Evolutionary conservation across 2,888 invertebrate genomes (phyloP).

Genomic region (Meghimatium bilineatum): DNA sequence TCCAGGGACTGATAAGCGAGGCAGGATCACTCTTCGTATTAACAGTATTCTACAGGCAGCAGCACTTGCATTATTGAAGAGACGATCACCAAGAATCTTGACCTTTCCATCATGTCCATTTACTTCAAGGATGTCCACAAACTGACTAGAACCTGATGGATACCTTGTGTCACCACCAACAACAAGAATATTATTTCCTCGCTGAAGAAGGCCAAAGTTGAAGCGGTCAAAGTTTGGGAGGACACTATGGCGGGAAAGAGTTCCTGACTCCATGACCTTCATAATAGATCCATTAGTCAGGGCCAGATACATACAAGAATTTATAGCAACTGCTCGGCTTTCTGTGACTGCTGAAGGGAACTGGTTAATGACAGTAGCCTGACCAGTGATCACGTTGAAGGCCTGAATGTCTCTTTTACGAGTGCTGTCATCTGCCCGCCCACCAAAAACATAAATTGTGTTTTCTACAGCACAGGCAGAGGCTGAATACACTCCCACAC

Average conservation of each 20-base stretch:
- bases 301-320: constrained; percentile 53
- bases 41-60: constrained; percentile 55
- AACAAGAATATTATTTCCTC: constrained; percentile 49
- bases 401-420: constrained; percentile 56
- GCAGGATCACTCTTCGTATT: constrained; percentile 52
- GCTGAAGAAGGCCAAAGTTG: constrained; percentile 56
- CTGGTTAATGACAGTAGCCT: constrained; percentile 52
- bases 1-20: constrained; percentile 48
- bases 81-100: constrained; percentile 47
- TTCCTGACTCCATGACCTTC: constrained; percentile 55
- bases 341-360: constrained; percentile 56
- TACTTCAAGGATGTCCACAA: constrained; percentile 55
- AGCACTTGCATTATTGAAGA: constrained; percentile 54
- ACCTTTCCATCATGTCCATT: constrained; percentile 51
- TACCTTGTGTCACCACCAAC: constrained; percentile 58
- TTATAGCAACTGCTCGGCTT: constrained; percentile 52
- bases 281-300: constrained; percentile 55
- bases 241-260: constrained; percentile 49
- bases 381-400: constrained; percentile 51
- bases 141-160: constrained; percentile 54
- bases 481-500: constrained; percentile 56
- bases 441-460: constrained; percentile 57
- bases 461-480: constrained; percentile 54
- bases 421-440: constrained; percentile 53
- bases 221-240: constrained; percentile 58